A percentile compares a stretch with the other conserved stretches of the same genome.
Conservation (phyloP, 2,888 invertebrate genomes). For the Blastobasis lacticolella region DNA sequence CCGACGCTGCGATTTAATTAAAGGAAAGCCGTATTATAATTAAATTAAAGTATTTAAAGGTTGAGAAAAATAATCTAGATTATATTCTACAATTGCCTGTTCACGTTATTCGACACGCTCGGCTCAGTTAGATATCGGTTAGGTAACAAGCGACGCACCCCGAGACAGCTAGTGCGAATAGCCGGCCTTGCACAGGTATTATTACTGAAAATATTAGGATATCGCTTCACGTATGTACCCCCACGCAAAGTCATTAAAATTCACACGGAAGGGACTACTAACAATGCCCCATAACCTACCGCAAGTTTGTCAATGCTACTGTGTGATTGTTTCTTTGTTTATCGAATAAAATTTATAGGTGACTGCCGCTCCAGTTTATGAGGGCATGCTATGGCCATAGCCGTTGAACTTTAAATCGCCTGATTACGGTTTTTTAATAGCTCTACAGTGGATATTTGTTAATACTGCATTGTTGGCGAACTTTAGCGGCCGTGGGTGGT, state of each 20-base stretch:
- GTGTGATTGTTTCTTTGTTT: constrained; percentile 64
- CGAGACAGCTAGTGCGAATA: too few relatives aligned
- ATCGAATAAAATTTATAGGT: constrained; percentile 58
- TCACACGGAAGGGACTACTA: constrained; percentile 40
- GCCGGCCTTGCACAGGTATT: too few relatives aligned
- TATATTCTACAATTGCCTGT: too few relatives aligned
- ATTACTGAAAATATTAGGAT: too few relatives aligned
- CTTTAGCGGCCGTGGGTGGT: constrained; percentile 23
- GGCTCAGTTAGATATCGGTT: too few relatives aligned
- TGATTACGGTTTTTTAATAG: constrained; percentile 67
- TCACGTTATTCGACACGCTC: too few relatives aligned
- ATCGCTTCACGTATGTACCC: too few relatives aligned
- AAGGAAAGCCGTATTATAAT: not conserved
- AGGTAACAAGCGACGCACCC: too few relatives aligned
- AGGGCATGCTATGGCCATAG: constrained; percentile 34
- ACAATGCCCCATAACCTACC: constrained; percentile 58
- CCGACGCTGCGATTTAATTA: not conserved
- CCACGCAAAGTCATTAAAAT: constrained; percentile 10
- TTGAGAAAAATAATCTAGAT: too few relatives aligned
- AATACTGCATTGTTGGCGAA: constrained; percentile 44
- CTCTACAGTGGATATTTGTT: constrained; percentile 48
- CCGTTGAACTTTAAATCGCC: constrained; percentile 62
- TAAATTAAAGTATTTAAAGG: too few relatives aligned
- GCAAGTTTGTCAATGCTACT: constrained; percentile 57
- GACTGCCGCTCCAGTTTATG: constrained; percentile 47